These are phyloP conservation scores for Otis tarda DNA, from an alignment of 2,113 vertebrate genomes.

Conservation along the genomic window DNA sequence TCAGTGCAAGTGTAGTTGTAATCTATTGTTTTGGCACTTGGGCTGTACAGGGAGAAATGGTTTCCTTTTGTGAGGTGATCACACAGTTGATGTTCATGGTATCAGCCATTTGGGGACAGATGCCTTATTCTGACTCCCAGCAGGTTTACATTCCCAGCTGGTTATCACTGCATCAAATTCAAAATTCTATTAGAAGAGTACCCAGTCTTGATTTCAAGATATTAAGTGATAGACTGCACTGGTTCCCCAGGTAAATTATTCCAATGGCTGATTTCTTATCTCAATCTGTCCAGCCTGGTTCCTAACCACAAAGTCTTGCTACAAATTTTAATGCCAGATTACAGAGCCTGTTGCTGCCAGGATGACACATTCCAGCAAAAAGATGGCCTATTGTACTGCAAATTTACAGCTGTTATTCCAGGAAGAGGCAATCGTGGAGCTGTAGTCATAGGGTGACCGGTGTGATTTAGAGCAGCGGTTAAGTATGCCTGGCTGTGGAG, in stretches of 20 bases:
- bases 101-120: neutral
- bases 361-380: neutral
- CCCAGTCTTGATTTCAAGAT: conserved; percentile 25
- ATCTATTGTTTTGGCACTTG: neutral
- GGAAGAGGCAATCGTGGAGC: neutral
- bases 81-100: neutral
- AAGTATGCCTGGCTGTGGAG: neutral
- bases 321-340: neutral
- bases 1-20: neutral
- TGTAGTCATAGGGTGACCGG: neutral
- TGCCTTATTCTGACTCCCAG: neutral
- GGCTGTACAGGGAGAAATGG: neutral
- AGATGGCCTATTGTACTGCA: neutral
- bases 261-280: conserved; percentile 15
- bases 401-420: neutral
- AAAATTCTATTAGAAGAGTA: conserved; percentile 12
- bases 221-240: neutral
- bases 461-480: neutral
- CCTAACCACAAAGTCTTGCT: conserved; percentile 1
- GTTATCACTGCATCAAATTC: neutral
- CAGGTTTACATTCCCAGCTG: conserved; percentile 1
- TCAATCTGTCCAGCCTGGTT: conserved; percentile 6
- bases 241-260: conserved; percentile 32
- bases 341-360: neutral
- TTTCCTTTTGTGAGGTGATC: neutral